Evolutionary conservation across 2,888 invertebrate species (phyloP), one percentile per base, ranked within the genome.

Genomic region (Tillus elongatus): DNA sequence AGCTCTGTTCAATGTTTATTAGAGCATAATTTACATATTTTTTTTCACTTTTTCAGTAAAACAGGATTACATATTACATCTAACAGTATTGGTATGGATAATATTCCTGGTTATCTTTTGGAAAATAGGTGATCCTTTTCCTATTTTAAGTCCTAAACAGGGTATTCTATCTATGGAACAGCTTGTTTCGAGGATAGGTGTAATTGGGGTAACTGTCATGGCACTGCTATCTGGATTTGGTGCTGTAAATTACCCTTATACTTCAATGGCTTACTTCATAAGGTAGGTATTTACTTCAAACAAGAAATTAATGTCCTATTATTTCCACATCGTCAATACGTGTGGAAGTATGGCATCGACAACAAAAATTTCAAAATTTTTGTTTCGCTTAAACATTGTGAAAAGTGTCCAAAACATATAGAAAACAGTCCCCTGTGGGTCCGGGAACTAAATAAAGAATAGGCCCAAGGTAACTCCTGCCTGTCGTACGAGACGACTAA

Each of bases 161-260:
- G 95, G 96, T 30, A 79, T 87, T 39, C 74, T 81, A 40, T 89
- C 89, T 1, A 93, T 95, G 65, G 86, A 86, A 56, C 82, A 87
- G 68, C 83, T 92, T 16, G 93, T 99, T 19, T 96, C 96, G 13
- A 75, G 98, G 43, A 91, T 98, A 40, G 97, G 98, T 15, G 95
- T 99, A 0, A 92, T 99, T 44, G 98, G 98, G 0, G 98, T 99
- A 0, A 99, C 98, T 0, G 88, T 96, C 1, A 99, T 99, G 97
- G 98, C 97, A 0, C 71, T 98, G 27, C 69, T 99, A 2, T 98
- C 97, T 2, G 98, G 98, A 1, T 99, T 99, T 70, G 98, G 98
- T 75, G 98, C 98, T 32, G 98, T 99, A 6, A 99, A 95, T 68
- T 98, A 95, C 64, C 98, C 98, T 0, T 99, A 98, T 61, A 91